A percentile compares a stretch with the other conserved stretches of the same genome.
Conservation (phyloP, 1,140 invertebrate genomes). For the Gryon sp. region DNA sequence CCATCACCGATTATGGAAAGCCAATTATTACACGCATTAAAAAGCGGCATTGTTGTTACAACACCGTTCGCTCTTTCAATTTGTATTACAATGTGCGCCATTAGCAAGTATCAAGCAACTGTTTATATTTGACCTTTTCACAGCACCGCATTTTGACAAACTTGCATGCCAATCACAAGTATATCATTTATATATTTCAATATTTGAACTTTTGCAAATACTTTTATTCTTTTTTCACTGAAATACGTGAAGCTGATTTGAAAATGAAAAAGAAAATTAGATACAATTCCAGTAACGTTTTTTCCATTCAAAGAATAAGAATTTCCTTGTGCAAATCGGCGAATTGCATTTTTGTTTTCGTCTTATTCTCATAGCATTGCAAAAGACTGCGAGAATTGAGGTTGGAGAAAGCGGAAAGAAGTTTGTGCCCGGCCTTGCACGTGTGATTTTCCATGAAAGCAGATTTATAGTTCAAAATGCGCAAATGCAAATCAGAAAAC, state of each 20-base stretch:
- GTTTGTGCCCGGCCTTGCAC: constrained; percentile 45
- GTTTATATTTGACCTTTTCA: constrained; percentile 10
- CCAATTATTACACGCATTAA: constrained; percentile 51
- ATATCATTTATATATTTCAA: too few relatives aligned
- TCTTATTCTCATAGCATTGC: too few relatives aligned
- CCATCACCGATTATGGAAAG: constrained; percentile 42
- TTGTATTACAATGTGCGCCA: constrained; percentile 26
- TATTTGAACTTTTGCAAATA: too few relatives aligned
- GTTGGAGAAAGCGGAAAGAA: constrained; percentile 60
- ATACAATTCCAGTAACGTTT: too few relatives aligned
- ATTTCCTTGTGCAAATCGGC: too few relatives aligned
- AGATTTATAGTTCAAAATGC: constrained; percentile 35
- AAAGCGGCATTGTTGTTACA: constrained; percentile 49
- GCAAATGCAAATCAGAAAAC: too few relatives aligned
- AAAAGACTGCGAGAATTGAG: constrained; percentile 26
- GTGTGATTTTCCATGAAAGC: constrained; percentile 53
- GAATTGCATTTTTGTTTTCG: too few relatives aligned
- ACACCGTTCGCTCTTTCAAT: constrained; percentile 44
- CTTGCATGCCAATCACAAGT: too few relatives aligned
- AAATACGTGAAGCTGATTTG: too few relatives aligned
- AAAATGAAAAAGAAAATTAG: too few relatives aligned
- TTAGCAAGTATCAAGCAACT: constrained; percentile 29
- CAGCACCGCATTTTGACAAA: constrained; percentile 15
- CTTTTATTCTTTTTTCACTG: too few relatives aligned
- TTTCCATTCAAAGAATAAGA: too few relatives aligned